Evolutionary conservation across 2,888 invertebrate genomes (phyloP).

Genomic region (Noctuana brunneofusca): DNA sequence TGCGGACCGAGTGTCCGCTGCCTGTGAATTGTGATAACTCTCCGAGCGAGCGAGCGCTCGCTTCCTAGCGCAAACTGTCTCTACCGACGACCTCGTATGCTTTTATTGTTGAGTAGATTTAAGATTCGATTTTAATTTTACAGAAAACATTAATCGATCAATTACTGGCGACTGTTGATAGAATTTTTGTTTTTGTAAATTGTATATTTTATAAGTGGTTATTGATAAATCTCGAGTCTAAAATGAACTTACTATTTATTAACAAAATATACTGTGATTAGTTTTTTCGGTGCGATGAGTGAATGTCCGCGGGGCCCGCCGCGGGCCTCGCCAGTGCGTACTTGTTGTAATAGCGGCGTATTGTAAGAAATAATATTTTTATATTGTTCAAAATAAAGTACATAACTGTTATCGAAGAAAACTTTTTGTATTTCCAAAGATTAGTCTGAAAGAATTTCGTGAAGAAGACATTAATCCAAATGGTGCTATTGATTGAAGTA

Average conservation of each 20-base stretch:
- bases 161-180: constrained; percentile 62
- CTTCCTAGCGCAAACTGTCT: constrained; percentile 50
- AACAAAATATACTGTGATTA: constrained; percentile 74
- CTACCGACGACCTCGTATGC: constrained; percentile 56
- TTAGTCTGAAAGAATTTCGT: constrained; percentile 54
- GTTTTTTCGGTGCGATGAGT: constrained; percentile 48
- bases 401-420: constrained; percentile 71
- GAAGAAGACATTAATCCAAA: constrained; percentile 59
- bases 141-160: constrained; percentile 63
- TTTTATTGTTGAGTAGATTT: constrained; percentile 68
- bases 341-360: constrained; percentile 63
- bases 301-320: constrained; percentile 37
- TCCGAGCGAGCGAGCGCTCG: constrained; percentile 42
- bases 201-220: constrained; percentile 75
- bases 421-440: constrained; percentile 68
- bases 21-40: constrained; percentile 51
- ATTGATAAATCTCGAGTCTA: constrained; percentile 68
- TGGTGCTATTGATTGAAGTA: constrained; percentile 71
- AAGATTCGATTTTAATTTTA: constrained; percentile 58
- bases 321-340: constrained; percentile 32
- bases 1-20: constrained; percentile 37
- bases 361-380: constrained; percentile 78
- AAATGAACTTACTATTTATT: constrained; percentile 68
- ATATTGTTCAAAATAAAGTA: constrained; percentile 79
- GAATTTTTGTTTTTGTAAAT: constrained; percentile 69